These are phyloP conservation scores for Ovis canadensis DNA, from an alignment of 2,113 vertebrate genomes.

Conservation along the genomic window DNA sequence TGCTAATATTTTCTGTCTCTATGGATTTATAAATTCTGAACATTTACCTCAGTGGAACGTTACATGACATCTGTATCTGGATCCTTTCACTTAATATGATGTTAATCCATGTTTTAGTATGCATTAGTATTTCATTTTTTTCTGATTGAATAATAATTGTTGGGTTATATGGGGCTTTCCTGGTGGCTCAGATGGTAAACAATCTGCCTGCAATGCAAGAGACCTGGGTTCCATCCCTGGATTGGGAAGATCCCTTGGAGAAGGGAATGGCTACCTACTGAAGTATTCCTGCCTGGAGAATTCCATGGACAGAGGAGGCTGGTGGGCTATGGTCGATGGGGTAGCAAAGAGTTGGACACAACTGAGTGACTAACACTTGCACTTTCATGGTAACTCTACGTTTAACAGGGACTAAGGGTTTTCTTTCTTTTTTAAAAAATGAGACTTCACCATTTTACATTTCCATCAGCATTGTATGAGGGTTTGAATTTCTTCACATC, in stretches of 20 bases:
- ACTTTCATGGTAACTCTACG: not conserved
- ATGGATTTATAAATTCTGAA: slow-evolving; percentile 13
- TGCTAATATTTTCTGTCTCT: not conserved
- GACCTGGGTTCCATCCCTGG: not conserved
- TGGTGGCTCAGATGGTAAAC: not conserved
- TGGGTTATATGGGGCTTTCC: not conserved
- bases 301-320: not conserved
- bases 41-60: not conserved
- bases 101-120: not conserved
- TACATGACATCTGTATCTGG: not conserved
- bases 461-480: not conserved
- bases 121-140: not conserved
- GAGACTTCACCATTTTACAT: not conserved
- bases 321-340: not conserved
- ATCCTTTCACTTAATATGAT: not conserved
- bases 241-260: not conserved
- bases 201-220: not conserved
- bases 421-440: not conserved
- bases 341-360: not conserved
- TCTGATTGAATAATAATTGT: not conserved
- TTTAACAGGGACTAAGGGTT: not conserved
- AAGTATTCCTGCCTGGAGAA: not conserved
- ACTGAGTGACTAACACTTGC: not conserved
- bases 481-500: not conserved
- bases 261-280: not conserved